Base-by-base conservation (phyloP, 2,113 vertebrate species). In the Oplegnathus fasciatus region DNA sequence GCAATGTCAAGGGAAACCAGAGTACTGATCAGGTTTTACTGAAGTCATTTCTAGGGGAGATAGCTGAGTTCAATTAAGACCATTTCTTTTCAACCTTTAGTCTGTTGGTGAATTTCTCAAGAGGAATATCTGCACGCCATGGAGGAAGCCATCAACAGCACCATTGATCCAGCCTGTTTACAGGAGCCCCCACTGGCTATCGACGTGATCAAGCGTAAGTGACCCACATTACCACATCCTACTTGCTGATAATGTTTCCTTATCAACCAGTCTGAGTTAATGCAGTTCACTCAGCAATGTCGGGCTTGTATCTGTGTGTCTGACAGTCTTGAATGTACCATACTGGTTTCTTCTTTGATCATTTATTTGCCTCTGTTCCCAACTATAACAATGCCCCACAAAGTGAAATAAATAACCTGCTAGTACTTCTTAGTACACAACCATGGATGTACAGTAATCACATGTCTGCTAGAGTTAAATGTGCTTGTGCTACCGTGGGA, bases 111-210 rank as follows among this genome's bases (percentile, higher is more conserved):
- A 7, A 62, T 28, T 55, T 78, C 26, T 66, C 9, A 37, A 44
- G 73, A 80, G 58, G 75, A 75, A 26, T 1, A 34, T 57, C 73
- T 62, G 54, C 57, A 22, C 10, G 13, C 46, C 67, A 92, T 94
- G 91, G 94, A 95, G 81, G 94, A 95, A 67, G 11, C 34, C 6
- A 9, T 86, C 30, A 95, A 95, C 80, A n/a, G 26, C 76, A 95
- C 94, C 28, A 90, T 95, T 7, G 70, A 96, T 79, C 95, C 95
- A 1, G 84, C 90, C 37, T 96, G 95, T 92, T 92, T 96, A 88
- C 91, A 90, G 7, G 86, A 94, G 32, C 94, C 94, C 1, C 95
- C 95, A 0, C 80, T 94, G 74, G 93, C 95, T 37, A 82, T 91
- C 0, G 95, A 96, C 15, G 88, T 95, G 85, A 92, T 96, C 65